Conservation (phyloP, 2,797 vertebrate species). For the Falco rusticolus region DNA sequence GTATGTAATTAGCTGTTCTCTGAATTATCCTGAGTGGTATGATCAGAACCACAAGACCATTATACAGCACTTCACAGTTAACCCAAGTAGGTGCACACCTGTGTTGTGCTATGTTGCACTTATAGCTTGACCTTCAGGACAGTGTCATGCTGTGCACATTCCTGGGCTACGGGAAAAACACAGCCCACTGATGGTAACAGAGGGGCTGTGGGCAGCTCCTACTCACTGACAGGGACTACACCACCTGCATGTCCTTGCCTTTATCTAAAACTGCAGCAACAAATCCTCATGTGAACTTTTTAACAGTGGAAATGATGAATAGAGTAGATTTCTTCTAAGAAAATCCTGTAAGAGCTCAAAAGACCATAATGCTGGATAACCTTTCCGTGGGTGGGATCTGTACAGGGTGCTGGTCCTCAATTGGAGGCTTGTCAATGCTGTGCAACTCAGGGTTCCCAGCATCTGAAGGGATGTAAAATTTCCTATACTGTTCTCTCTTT, state of each 20-base stretch:
- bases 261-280: neutral
- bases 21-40: neutral
- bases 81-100: neutral
- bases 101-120: neutral
- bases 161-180: neutral
- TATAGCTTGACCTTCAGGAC: neutral
- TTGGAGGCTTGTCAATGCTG: fast-evolving
- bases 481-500: neutral
- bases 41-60: neutral
- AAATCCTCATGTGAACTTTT: neutral
- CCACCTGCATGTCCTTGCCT: neutral
- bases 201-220: fast-evolving
- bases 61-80: neutral
- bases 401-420: neutral
- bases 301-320: neutral
- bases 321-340: neutral
- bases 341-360: neutral
- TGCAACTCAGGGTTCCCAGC: neutral
- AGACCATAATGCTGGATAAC: neutral
- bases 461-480: neutral
- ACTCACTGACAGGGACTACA: neutral
- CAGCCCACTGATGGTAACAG: neutral
- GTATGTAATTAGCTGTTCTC: constrained; percentile 34
- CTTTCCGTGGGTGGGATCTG: neutral
- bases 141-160: fast-evolving